These are phyloP conservation scores for Chrysolina americana DNA, from an alignment of 2,888 invertebrate species.

Conservation along the genomic window DNA sequence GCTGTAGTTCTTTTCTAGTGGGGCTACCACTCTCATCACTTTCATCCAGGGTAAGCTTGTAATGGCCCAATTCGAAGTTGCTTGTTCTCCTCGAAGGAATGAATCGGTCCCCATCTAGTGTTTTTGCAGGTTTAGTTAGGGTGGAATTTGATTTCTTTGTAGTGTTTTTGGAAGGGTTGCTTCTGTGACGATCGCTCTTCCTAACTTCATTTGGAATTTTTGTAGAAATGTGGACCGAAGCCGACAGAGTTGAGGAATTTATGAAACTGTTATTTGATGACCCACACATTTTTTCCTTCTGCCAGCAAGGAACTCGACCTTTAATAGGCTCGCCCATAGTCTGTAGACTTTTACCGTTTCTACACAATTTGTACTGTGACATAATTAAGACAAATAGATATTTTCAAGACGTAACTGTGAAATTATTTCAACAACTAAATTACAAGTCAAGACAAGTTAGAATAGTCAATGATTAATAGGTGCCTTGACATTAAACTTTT, in stretches of 20 bases:
- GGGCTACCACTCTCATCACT: conserved; percentile 69
- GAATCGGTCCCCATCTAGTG: conserved; percentile 86
- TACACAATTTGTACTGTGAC: conserved; percentile 86
- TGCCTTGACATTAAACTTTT: no score
- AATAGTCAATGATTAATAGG: no score
- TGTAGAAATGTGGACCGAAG: conserved; percentile 67
- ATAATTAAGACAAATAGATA: conserved; percentile 69
- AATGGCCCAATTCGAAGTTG: conserved; percentile 93
- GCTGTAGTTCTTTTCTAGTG: conserved; percentile 74
- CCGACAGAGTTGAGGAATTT: conserved; percentile 76
- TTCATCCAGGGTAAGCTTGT: conserved; percentile 75
- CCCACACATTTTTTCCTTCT: conserved; percentile 71
- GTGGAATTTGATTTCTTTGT: conserved; percentile 77
- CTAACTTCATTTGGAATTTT: conserved; percentile 75
- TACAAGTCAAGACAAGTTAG: no score
- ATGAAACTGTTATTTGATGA: conserved; percentile 70
- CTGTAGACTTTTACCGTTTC: conserved; percentile 84
- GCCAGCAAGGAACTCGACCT: conserved; percentile 86
- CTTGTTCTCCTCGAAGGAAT: conserved; percentile 91
- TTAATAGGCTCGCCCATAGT: conserved; percentile 86
- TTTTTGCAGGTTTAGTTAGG: conserved; percentile 78
- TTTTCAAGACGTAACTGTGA: no score
- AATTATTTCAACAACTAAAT: no score
- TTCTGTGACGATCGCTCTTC: conserved; percentile 65
- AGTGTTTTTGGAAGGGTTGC: conserved; percentile 76